Evolutionary conservation across 2,113 vertebrate species (phyloP).

Genomic region (human): DNA sequence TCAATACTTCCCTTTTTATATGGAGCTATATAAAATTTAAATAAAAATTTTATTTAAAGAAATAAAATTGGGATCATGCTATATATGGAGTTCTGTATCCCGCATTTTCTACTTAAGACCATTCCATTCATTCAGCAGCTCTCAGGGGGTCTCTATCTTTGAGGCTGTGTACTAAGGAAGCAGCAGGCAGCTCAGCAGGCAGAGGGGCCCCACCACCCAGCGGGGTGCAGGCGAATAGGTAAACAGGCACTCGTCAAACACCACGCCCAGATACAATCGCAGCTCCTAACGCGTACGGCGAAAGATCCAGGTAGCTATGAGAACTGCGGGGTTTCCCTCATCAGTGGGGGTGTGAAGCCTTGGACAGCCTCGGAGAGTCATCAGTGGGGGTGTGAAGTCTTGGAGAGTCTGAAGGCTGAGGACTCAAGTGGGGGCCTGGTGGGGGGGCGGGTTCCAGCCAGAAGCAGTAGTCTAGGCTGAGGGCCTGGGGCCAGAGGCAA

Average conservation of each 20-base stretch:
- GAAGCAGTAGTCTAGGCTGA: not conserved
- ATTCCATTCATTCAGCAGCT: not conserved
- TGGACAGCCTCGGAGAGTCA: not conserved
- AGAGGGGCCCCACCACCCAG: not conserved
- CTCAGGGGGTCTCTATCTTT: not conserved
- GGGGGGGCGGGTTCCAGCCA: not conserved
- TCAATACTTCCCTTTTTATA: conserved; percentile 52
- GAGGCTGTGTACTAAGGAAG: not conserved
- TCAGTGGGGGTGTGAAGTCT: not conserved
- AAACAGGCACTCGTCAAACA: not conserved
- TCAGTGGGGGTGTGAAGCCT: not conserved
- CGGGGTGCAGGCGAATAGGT: not conserved
- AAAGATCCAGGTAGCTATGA: not conserved
- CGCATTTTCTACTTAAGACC: not conserved
- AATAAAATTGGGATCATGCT: conserved; percentile 54
- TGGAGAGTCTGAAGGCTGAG: not conserved
- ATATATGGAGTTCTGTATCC: not conserved
- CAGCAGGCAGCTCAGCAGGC: not conserved
- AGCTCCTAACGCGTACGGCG: not conserved
- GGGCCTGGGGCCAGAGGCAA: not conserved
- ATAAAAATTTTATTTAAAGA: conserved; percentile 72
- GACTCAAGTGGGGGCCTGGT: not conserved
- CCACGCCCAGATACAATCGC: not conserved
- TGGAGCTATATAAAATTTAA: conserved; percentile 58
- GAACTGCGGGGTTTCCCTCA: not conserved